Evolutionary conservation across 1,140 invertebrate species (phyloP).

Genomic region (Drosophila carrolli): DNA sequence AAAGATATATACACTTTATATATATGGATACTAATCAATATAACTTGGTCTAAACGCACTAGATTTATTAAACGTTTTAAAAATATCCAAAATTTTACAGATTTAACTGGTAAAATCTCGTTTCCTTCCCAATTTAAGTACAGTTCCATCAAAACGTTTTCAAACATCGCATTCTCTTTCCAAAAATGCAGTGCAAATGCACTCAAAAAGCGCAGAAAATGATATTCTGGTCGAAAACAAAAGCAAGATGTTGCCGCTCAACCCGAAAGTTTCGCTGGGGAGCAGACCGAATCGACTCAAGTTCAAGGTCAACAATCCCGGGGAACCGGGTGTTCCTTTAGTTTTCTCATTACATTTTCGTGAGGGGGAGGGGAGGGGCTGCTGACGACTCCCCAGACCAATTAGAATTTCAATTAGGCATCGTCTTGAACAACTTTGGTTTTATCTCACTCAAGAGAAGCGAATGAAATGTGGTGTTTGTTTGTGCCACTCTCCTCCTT

Average conservation of each 20-base stretch:
- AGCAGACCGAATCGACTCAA: slow-evolving; percentile 45
- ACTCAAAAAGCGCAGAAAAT: slow-evolving; percentile 29
- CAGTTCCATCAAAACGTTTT: slow-evolving; percentile 25
- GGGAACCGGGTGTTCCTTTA: slow-evolving; percentile 15
- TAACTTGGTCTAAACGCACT: no score
- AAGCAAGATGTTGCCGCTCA: slow-evolving; percentile 13
- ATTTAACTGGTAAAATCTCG: background rate
- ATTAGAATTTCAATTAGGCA: slow-evolving; percentile 62
- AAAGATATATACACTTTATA: no score
- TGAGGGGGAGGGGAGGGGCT: background rate
- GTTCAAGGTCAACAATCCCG: slow-evolving; percentile 71
- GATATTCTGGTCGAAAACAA: slow-evolving; percentile 7
- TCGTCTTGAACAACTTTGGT: slow-evolving; percentile 16
- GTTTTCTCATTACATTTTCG: slow-evolving; percentile 9
- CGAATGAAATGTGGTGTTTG: background rate
- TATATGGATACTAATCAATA: no score
- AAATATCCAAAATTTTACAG: no score
- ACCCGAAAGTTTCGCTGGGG: background rate
- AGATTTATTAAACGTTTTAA: background rate
- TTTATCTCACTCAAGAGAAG: slow-evolving; percentile 52
- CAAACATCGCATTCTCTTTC: background rate
- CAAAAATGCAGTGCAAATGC: slow-evolving; percentile 22
- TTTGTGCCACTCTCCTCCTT: slow-evolving; percentile 17
- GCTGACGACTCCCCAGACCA: slow-evolving; percentile 22
- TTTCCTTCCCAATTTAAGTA: background rate